Evolutionary conservation across 2,888 invertebrate genomes (phyloP), one percentile per base, ranked within the genome.

Genomic region (Drosophila gaucha): DNA sequence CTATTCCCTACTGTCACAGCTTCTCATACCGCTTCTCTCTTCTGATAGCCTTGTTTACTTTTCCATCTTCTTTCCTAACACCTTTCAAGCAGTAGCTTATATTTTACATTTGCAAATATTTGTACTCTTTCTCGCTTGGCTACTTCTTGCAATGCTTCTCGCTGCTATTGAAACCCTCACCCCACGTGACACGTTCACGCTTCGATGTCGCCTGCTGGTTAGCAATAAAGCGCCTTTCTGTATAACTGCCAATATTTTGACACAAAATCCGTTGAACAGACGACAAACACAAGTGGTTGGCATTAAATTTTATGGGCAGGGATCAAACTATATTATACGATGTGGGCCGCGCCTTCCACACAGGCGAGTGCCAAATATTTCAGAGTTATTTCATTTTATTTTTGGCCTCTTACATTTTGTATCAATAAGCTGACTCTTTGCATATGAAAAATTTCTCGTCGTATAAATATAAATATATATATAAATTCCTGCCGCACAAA

Each of bases 351-450:
- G 55, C 20, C 36, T 35, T 52, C 18, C 28, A 16, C 47, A 64
- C 16, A 51, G 22, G 54, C 43, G 39, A 51, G 16, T 35, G 41
- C 28, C 39, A 73, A 73, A 84, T 80, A 73, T 80, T 77, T 76
- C 54, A 24, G 43, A 33, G 52, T 30, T 43, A 39, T 55, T 14
- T 69, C 24, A 50, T 51, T 31, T 31, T 18, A 36, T 51, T 67
- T 65, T 43, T 43, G 35, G 43, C 56, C 60, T 57, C 55, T 58
- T 63, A 41, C 44, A 67, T 74, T 66, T 69, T 60, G 68, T 63
- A 72, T 80, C 85, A 78, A 84, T 77, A 83, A 77, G 75, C 80
- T 62, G 66, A 66, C 46, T 75, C 59, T 86, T 84, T 85, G 85
- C 71, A 87, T 85, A 82, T 87, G 83, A 72, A 78, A 70, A 57